These are phyloP conservation scores for Cephus sareptanus DNA, from an alignment of 2,888 invertebrate species.

Conservation along the genomic window DNA sequence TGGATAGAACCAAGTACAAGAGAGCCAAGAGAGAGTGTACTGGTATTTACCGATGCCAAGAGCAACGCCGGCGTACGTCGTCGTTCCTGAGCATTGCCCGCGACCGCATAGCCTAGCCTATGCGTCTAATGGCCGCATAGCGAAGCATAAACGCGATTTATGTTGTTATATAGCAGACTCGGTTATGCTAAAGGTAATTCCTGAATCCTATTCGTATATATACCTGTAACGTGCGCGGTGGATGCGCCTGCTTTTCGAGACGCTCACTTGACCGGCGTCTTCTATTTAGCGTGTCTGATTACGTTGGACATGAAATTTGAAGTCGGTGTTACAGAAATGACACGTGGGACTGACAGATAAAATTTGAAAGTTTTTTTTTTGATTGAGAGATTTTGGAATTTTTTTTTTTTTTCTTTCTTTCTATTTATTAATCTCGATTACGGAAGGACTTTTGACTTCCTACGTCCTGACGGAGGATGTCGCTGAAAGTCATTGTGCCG, in stretches of 20 bases:
- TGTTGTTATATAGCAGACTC: constrained; percentile 31
- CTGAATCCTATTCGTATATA: constrained; percentile 26
- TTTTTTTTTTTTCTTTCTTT: no score
- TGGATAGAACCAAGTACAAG: no score
- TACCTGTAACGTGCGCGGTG: constrained; percentile 19
- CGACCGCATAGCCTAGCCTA: constrained; percentile 29
- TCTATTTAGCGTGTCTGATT: neutral
- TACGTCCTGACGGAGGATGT: neutral
- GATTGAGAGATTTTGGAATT: no score
- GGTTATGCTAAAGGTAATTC: constrained; percentile 35
- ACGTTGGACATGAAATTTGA: neutral
- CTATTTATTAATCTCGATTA: neutral
- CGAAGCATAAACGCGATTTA: constrained; percentile 35
- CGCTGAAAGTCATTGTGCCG: constrained; percentile 5
- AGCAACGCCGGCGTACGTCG: neutral
- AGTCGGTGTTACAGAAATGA: neutral
- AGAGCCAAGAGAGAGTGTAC: neutral
- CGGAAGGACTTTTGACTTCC: neutral
- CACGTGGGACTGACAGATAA: neutral
- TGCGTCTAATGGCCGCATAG: constrained; percentile 32
- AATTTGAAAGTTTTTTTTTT: neutral
- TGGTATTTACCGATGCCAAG: constrained; percentile 3
- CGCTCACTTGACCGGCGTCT: neutral
- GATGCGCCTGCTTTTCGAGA: constrained; percentile 14
- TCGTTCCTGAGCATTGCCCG: constrained; percentile 24